Conservation (phyloP, 2,113 vertebrate genomes). For the Xyrauchen texanus region DNA sequence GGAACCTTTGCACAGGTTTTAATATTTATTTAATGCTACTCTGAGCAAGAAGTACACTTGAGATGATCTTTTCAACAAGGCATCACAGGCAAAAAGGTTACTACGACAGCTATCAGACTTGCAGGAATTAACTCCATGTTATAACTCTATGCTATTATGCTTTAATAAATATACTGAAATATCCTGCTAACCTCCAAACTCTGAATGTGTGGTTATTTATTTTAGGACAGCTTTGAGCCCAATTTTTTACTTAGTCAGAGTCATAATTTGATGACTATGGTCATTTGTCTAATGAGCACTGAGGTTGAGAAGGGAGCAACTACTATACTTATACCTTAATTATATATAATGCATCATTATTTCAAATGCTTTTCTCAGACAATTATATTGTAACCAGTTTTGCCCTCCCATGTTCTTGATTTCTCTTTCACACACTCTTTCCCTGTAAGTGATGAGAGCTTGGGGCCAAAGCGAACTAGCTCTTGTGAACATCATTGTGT, state of each 20-base stretch:
- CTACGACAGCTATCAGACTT: constrained; percentile 22
- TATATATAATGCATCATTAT: not conserved
- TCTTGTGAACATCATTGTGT: not conserved
- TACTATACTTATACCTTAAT: constrained; percentile 29
- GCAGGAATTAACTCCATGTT: constrained; percentile 22
- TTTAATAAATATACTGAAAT: constrained; percentile 31
- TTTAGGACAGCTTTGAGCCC: not conserved
- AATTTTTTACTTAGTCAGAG: constrained; percentile 15
- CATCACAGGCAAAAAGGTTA: constrained; percentile 13
- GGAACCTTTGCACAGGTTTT: not conserved
- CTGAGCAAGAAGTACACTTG: constrained; percentile 2
- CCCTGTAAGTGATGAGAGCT: not conserved
- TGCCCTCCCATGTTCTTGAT: constrained; percentile 12
- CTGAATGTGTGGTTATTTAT: not conserved
- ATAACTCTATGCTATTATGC: constrained; percentile 15
- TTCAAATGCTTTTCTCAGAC: constrained; percentile 37
- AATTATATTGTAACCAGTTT: constrained; percentile 37
- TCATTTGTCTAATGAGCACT: not conserved
- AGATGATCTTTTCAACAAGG: constrained; percentile 24
- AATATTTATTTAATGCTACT: not conserved
- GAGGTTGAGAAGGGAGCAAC: constrained; percentile 11
- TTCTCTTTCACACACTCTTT: too few species aligned
- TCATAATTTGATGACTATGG: not conserved
- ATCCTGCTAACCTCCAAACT: not conserved
- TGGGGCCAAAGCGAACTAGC: not conserved